Percentiles rank a stretch among this genome's conserved stretches.
These are phyloP conservation scores for Tanypteryx hageni DNA, from an alignment of 2,888 invertebrate genomes.

Conservation along the genomic window DNA sequence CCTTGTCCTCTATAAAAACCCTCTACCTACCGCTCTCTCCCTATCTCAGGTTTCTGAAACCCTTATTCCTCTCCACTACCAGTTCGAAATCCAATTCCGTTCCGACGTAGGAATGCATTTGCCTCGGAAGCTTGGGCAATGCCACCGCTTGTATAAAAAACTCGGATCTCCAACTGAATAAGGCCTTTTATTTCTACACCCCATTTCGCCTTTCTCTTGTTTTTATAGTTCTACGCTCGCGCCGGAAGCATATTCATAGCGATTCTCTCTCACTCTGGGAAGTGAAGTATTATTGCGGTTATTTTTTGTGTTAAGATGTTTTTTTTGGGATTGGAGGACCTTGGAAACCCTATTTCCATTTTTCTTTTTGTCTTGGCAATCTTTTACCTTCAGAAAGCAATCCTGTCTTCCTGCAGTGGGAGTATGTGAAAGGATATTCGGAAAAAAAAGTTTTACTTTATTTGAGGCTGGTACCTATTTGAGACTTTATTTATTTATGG, in stretches of 20 bases:
- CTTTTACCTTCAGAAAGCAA: too few species aligned
- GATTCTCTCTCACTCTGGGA: neutral
- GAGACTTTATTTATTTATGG: too few species aligned
- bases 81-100: constrained; percentile 37
- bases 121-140: neutral
- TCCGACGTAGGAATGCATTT: constrained; percentile 29
- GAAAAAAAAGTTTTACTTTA: too few species aligned
- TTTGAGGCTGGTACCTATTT: too few species aligned
- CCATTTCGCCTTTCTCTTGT: constrained; percentile 5
- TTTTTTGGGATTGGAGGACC: too few species aligned
- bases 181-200: neutral
- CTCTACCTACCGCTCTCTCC: neutral
- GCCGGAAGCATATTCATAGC: constrained; percentile 42
- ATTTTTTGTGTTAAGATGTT: too few species aligned
- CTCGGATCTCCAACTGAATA: constrained; percentile 7
- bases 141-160: constrained; percentile 20
- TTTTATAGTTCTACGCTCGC: neutral
- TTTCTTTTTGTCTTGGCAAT: too few species aligned
- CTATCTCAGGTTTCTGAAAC: neutral
- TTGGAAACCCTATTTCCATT: too few species aligned
- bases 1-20: neutral
- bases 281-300: too few species aligned
- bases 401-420: too few species aligned
- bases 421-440: too few species aligned
- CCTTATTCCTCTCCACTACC: neutral